Evolutionary conservation across 1,140 invertebrate species (phyloP).

Genomic region (Pogonomyrmex californicus): DNA sequence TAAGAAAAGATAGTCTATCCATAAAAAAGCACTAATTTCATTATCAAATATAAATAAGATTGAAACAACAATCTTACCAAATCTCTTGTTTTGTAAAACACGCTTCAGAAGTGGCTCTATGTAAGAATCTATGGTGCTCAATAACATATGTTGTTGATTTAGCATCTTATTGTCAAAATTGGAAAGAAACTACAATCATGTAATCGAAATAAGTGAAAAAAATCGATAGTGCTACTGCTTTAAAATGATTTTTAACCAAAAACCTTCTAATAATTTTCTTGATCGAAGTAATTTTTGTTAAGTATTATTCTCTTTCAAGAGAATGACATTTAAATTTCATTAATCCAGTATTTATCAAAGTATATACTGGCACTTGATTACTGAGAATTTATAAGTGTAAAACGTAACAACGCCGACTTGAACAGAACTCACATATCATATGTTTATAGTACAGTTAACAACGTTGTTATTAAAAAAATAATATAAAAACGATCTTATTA

Average conservation of each 20-base stretch:
- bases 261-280: not conserved
- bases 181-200: not conserved
- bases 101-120: slow-evolving; percentile 68
- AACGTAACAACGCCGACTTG: not conserved
- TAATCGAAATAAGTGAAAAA: not conserved
- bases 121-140: slow-evolving; percentile 49
- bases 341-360: not conserved
- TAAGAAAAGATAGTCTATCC: slow-evolving; percentile 1
- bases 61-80: slow-evolving; percentile 63
- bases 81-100: slow-evolving; percentile 49
- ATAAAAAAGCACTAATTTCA: not conserved
- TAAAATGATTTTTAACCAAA: not conserved
- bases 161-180: slow-evolving; percentile 59
- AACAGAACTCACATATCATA: not conserved
- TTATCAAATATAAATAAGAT: not conserved
- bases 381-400: not conserved
- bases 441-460: not conserved
- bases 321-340: not conserved
- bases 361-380: not conserved
- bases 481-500: too few species aligned
- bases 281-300: not conserved
- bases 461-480: not conserved
- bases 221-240: not conserved
- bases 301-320: not conserved
- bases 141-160: slow-evolving; percentile 63